Percentiles rank a stretch among this genome's conserved stretches.
Conservation (phyloP, 2,113 vertebrate genomes). For the Malurus cyaneus region DNA sequence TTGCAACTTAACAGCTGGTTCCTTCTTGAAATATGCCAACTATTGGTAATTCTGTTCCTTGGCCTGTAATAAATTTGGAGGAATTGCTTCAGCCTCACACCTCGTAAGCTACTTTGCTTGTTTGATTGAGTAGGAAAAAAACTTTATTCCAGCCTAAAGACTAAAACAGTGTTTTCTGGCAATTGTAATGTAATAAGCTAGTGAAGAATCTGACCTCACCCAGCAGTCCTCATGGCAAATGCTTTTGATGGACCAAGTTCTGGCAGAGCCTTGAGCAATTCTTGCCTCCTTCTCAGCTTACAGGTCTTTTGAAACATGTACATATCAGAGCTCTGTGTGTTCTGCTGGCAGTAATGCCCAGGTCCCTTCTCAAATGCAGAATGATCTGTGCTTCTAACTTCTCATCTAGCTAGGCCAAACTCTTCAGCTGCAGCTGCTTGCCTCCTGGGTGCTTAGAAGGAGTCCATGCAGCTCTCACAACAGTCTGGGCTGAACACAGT, state of each 20-base stretch:
- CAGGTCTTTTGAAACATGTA: fast-evolving
- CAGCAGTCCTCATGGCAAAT: background rate
- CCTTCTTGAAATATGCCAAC: background rate
- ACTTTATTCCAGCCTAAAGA: background rate
- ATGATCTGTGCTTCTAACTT: background rate
- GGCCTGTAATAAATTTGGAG: background rate
- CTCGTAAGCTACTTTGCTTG: background rate
- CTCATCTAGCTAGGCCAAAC: background rate
- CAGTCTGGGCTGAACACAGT: background rate
- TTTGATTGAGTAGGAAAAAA: background rate
- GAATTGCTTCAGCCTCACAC: background rate
- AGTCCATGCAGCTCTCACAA: fast-evolving
- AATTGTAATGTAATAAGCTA: background rate
- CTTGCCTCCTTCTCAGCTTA: background rate
- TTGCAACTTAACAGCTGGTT: background rate
- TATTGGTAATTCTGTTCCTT: background rate
- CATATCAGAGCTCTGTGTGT: fast-evolving
- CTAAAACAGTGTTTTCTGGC: background rate
- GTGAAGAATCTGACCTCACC: background rate
- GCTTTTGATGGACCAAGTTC: background rate
- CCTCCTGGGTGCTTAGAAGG: background rate
- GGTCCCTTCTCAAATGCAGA: background rate
- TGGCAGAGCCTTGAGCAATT: background rate
- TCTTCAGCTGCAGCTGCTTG: background rate
- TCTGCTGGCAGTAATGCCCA: background rate